These are phyloP conservation scores for Pantherophis guttatus DNA, from an alignment of 2,113 vertebrate genomes.

Conservation along the genomic window DNA sequence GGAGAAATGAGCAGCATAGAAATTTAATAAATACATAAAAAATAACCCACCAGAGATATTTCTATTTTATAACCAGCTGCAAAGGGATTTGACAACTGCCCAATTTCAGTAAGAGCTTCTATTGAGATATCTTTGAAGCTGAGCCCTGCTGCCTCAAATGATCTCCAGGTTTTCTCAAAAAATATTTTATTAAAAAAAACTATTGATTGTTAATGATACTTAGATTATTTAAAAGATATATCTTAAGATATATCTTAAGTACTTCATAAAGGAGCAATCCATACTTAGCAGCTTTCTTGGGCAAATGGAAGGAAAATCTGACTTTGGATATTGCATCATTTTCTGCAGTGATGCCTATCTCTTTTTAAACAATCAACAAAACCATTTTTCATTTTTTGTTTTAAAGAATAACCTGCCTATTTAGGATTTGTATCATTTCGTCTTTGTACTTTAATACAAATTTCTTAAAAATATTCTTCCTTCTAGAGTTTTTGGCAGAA, in stretches of 20 bases:
- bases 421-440: slow-evolving; percentile 15
- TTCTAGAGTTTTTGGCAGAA: slow-evolving; percentile 79
- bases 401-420: slow-evolving; percentile 30
- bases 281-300: neutral
- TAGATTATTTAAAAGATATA: neutral
- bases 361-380: neutral
- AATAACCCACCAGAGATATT: neutral
- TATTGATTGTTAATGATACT: neutral
- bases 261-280: neutral
- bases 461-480: slow-evolving; percentile 1
- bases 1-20: neutral
- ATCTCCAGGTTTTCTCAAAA: neutral
- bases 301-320: neutral
- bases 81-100: neutral
- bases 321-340: neutral
- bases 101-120: neutral
- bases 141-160: neutral
- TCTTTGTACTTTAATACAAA: neutral
- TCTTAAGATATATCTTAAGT: neutral
- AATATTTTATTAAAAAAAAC: neutral
- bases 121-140: neutral
- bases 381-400: neutral
- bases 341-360: neutral
- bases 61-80: neutral
- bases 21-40: neutral